Base-by-base conservation (phyloP, 1,140 invertebrate species). In the Camponotus pennsylvanicus region DNA sequence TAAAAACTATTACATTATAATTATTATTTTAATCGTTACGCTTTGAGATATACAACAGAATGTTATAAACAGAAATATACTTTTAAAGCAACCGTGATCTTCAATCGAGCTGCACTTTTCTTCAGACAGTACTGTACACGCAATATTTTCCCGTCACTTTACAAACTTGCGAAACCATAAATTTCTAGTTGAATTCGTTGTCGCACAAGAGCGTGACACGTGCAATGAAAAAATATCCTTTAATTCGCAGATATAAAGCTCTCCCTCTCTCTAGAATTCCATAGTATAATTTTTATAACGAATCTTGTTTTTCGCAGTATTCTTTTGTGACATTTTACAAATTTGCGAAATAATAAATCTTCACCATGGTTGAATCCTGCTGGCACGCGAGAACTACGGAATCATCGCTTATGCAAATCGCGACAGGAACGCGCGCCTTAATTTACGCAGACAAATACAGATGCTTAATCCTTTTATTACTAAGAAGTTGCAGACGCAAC, bases 391-490 rank as follows among this genome's bases (percentile, higher is more conserved):
- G 40, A 78, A 61, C 32, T 78, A 49, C 42, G 27, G 59, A 59
- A 66, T 78, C 42, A 78, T 78, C 42, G 27, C 40, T 49, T 78
- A 67, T 78, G 76, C 27, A 78, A 78, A 78, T 77, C 27, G 40
- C 40, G 59, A 64, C 40, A 34, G 27, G 27, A 49, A 78, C 18
- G 32, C 59, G 76, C 61, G 18, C 61, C 18, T 78, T 66, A 78
- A 78, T 78, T 78, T 78, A 42, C 59, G 49, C 76, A 78, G 63
- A 78, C 61, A 49, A 78, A 78, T 66, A 78, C 42, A 66, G 40
- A 11, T 34, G 61, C 40, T 78, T 78, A 78, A 78, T 78, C 27
- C 76, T 78, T 78, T 78, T 78, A 78, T 78, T 78, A 78, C 27
- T 78, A 34, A 66, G 76, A 45, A 45, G 27, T 27, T 27, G 27